Conservation (phyloP, 2,797 vertebrate species). For the Arrhamphus sclerolepis region DNA sequence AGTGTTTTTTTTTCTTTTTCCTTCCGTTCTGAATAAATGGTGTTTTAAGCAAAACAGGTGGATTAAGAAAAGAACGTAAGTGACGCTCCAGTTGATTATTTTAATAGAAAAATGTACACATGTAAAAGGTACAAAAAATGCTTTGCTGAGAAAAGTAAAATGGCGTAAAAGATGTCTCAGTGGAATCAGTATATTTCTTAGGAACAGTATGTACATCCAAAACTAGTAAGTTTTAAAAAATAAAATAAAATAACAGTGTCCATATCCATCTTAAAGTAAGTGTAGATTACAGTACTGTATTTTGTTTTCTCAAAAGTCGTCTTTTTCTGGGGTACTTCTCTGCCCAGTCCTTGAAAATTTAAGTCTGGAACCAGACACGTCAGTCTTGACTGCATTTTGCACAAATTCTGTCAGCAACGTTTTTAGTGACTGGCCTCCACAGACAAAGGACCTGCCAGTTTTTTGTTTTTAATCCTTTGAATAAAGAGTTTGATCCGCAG, state of each 20-base stretch:
- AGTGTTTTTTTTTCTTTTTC: conserved; percentile 10
- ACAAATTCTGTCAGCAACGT: conserved; percentile 38
- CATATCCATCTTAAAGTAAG: conserved; percentile 48
- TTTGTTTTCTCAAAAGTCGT: conserved; percentile 19
- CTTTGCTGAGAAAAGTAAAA: conserved; percentile 70
- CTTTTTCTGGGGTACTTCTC: conserved; percentile 20
- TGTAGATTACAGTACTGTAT: conserved; percentile 62
- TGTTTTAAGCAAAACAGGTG: conserved; percentile 8
- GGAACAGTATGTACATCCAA: conserved; percentile 57
- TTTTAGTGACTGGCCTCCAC: conserved; percentile 49
- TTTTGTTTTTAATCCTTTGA: conserved; percentile 7
- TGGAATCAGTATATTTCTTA: conserved; percentile 59
- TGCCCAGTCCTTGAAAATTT: conserved; percentile 33
- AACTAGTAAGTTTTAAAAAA: conserved; percentile 41
- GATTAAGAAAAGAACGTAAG: not conserved
- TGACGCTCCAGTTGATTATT: conserved; percentile 40
- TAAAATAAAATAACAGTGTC: conserved; percentile 38
- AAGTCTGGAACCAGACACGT: conserved; percentile 52
- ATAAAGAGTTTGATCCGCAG: conserved; percentile 9
- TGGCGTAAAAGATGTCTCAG: conserved; percentile 54
- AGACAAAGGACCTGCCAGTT: conserved; percentile 25
- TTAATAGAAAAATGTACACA: conserved; percentile 76
- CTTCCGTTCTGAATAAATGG: conserved; percentile 2
- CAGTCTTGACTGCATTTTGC: conserved; percentile 39
- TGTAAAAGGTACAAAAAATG: conserved; percentile 76